Conservation (phyloP, 1,140 invertebrate genomes). For the Ruditapes philippinarum region DNA sequence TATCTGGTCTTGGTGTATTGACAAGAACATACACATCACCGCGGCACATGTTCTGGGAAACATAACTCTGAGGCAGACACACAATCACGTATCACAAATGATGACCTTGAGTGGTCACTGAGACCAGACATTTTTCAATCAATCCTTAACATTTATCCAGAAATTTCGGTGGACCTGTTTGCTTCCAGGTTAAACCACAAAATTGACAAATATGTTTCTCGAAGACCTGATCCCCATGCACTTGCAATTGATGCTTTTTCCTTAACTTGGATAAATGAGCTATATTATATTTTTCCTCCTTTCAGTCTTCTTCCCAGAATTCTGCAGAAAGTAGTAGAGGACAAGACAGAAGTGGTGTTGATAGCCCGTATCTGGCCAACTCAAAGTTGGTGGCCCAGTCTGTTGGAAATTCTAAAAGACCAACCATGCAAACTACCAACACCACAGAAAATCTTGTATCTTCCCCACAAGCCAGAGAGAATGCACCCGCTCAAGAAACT, state of each 20-base stretch:
- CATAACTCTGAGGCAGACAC: not conserved
- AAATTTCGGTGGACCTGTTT: slow-evolving; percentile 7
- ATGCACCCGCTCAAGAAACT: slow-evolving; percentile 1
- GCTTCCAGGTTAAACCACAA: slow-evolving; percentile 37
- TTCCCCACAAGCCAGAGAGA: slow-evolving; percentile 9
- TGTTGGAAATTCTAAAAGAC: not conserved
- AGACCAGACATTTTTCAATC: not conserved
- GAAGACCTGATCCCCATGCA: slow-evolving; percentile 12
- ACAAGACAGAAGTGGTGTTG: slow-evolving; percentile 44
- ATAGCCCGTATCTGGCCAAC: slow-evolving; percentile 62
- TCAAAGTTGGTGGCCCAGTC: slow-evolving; percentile 56
- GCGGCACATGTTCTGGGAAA: slow-evolving; percentile 59
- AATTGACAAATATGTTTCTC: not conserved
- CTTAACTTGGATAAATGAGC: not conserved
- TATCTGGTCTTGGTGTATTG: slow-evolving; percentile 5
- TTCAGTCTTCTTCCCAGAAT: slow-evolving; percentile 52
- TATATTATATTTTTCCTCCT: slow-evolving; percentile 64
- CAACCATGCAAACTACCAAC: not conserved
- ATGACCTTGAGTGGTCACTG: not conserved
- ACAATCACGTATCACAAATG: not conserved
- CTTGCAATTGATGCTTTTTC: slow-evolving; percentile 58
- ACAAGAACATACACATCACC: slow-evolving; percentile 46
- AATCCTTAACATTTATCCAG: not conserved
- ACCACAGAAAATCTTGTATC: not conserved
- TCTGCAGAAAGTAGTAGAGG: slow-evolving; percentile 47